Base-by-base conservation (phyloP, 2,888 invertebrate species). In the Phortica okadai region DNA sequence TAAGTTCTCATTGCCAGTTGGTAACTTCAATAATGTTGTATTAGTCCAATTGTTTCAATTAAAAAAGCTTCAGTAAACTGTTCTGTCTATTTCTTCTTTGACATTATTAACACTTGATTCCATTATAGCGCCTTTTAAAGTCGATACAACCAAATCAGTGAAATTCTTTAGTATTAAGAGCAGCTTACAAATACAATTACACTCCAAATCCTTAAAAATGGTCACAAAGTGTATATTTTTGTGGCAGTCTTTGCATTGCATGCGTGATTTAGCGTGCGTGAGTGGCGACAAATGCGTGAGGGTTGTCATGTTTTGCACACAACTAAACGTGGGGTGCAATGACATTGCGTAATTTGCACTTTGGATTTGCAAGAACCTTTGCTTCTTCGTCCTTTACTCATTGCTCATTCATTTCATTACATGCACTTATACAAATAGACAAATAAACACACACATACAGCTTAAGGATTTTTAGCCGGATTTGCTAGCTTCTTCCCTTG, bases 321-420 rank as follows among this genome's bases (percentile, higher is more conserved):
- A 6, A 5, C 2, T 50, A 1, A 50, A 6, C 66, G 74, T 75
- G 77, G 80, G 77, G 86, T 50, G 72, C 78, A 59, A 81, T 81
- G 81, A 81, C 78, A n/a, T 69, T 44, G 77, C 76, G 64, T 69
- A 78, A 75, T 81, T 79, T 77, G 76, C 74, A 74, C 16, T 73
- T 25, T 54, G 75, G 62, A 56, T 41, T 14, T 78, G 42, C 66
- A 59, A n/a, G n/a, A 59, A 59, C 16, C 41, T 25, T 62, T 25
- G 62, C 62, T 62, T 62, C 25, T 25, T 25, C 62, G 10, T 62
- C 62, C 6, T 56, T 16, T 56, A n/a, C 62, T 21, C 21, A 25
- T 21, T 21, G 21, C 21, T 21, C 21, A 21, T 62, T 62, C 42
- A 62, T 73, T 76, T 11, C 62, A 66, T 67, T 16, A 66, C 25